Evolutionary conservation across 2,797 vertebrate genomes (phyloP).

Genomic region (Heterohyrax brucei): DNA sequence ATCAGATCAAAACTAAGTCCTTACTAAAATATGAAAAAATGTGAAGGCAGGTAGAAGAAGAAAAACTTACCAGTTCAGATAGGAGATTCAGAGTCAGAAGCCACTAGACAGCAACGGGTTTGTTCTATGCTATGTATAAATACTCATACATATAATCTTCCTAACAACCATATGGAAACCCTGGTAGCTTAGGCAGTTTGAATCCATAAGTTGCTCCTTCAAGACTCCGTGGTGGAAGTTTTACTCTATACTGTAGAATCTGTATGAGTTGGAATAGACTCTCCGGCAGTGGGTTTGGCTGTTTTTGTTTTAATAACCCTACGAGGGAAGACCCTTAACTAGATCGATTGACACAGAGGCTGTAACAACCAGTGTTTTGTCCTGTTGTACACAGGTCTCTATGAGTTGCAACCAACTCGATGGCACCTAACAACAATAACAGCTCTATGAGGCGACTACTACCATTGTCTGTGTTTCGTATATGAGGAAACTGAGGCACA

Average conservation of each 20-base stretch:
- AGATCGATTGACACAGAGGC: not conserved
- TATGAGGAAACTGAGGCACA: slow-evolving; percentile 6
- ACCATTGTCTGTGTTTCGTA: not conserved
- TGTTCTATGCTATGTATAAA: slow-evolving; percentile 21
- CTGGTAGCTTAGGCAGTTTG: too few relatives aligned
- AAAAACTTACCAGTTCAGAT: too few relatives aligned
- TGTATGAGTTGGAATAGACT: too few relatives aligned
- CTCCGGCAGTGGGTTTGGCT: too few relatives aligned
- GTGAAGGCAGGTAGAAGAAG: too few relatives aligned
- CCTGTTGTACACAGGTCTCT: not conserved
- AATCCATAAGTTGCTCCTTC: too few relatives aligned
- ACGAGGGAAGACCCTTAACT: not conserved
- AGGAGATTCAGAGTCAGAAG: too few relatives aligned
- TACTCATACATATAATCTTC: not conserved
- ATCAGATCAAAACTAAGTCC: too few relatives aligned
- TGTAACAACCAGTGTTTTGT: not conserved
- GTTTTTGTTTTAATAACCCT: not conserved
- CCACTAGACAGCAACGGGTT: not conserved
- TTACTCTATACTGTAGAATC: too few relatives aligned
- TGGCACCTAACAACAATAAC: not conserved
- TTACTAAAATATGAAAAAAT: too few relatives aligned
- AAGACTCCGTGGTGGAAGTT: too few relatives aligned
- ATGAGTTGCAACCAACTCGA: not conserved
- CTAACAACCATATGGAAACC: not conserved
- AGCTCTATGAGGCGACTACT: not conserved